Evolutionary conservation across 2,888 invertebrate genomes (phyloP).

Genomic region (Mythimna lalbum): DNA sequence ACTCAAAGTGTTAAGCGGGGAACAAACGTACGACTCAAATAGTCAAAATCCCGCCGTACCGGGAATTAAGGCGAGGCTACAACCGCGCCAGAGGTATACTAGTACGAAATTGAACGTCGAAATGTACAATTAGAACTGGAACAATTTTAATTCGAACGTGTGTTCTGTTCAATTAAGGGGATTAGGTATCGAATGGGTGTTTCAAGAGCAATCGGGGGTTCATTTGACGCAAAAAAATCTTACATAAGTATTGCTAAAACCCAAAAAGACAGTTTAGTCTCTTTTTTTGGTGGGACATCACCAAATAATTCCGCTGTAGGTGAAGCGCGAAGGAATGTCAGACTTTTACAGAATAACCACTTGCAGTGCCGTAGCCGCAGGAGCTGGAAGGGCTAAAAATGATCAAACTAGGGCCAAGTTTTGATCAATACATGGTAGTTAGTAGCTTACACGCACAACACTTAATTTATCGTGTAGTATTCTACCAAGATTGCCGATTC

Average conservation of each 20-base stretch:
- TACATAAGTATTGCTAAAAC: background rate
- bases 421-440: too few relatives aligned
- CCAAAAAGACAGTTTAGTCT: too few relatives aligned
- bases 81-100: slow-evolving; percentile 38
- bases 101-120: slow-evolving; percentile 53
- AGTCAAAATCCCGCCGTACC: slow-evolving; percentile 43
- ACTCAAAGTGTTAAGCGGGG: slow-evolving; percentile 40
- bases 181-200: slow-evolving; percentile 17
- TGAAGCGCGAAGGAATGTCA: too few relatives aligned
- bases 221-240: background rate
- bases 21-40: slow-evolving; percentile 44
- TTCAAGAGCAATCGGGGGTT: slow-evolving; percentile 2
- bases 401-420: too few relatives aligned
- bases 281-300: too few relatives aligned
- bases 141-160: slow-evolving; percentile 57
- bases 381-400: too few relatives aligned
- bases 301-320: too few relatives aligned
- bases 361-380: too few relatives aligned
- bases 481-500: too few relatives aligned
- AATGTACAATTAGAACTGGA: slow-evolving; percentile 53
- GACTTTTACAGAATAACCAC: too few relatives aligned
- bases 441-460: too few relatives aligned
- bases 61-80: slow-evolving; percentile 52
- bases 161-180: slow-evolving; percentile 42
- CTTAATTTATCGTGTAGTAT: too few relatives aligned